Evolutionary conservation across 2,113 vertebrate genomes (phyloP), one percentile per base, ranked within the genome.

Genomic region (Stictonetta naevosa): DNA sequence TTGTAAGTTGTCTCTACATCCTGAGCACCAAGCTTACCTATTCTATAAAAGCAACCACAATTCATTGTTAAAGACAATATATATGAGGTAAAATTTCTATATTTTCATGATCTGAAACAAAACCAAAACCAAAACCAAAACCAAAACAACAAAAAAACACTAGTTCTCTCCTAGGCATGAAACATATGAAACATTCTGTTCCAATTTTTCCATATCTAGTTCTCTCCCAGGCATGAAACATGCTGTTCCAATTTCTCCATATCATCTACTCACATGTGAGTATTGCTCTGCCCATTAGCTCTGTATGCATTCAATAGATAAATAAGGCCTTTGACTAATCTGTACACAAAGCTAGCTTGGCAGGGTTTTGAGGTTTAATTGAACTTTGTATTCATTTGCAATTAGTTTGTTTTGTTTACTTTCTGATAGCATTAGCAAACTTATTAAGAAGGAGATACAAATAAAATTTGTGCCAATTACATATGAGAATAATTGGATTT

Each of bases 401-500:
- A 96, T 97, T 96, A 90, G 36, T 86, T 93, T 95, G 72, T 55
- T 97, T 96, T 97, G 81, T 97, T 98, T 98, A 94, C 56, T 95
- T 97, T 97, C 83, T 94, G 86, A 91, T 92, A 86, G 86, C 64
- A 97, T 98, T 97, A 97, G 76, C 66, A 92, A 97, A 94, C 60
- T 92, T 96, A 97, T 95, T 96, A 95, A 95, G 97, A 96, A 93
- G 50, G 50, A 83, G 69, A 96, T 96, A 94, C 92, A 97, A 97
- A 97, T 96, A 97, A 97, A 97, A 80, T 94, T 93, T 93, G 44
- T 90, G 83, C 87, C 88, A 95, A 97, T 98, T 97, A 97, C 93
- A 94, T 95, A 84, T 71, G 72, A 97, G 94, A 97, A 97, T 97
- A 98, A 97, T 97, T 97, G 90, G 83, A 96, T 97, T 97, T 97